These are phyloP conservation scores for Otolemur garnettii DNA, from an alignment of 2,113 vertebrate genomes.

Conservation along the genomic window DNA sequence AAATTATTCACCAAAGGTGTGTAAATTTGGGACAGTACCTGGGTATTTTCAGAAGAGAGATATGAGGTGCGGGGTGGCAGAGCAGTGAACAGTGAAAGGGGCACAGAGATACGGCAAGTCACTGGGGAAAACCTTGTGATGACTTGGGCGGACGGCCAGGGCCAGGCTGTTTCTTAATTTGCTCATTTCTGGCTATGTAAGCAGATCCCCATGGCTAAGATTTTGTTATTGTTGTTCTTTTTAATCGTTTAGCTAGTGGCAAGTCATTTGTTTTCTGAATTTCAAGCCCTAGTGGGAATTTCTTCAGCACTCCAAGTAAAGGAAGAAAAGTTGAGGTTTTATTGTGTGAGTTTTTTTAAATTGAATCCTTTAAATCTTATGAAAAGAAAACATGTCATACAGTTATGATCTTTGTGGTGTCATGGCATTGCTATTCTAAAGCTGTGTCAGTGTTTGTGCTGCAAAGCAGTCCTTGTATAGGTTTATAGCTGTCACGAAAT, in stretches of 20 bases:
- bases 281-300: slow-evolving; percentile 24
- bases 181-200: neutral
- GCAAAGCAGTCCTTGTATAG: neutral
- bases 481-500: slow-evolving; percentile 14
- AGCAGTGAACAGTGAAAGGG: neutral
- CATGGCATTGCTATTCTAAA: neutral
- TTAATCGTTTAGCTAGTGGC: neutral
- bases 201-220: neutral
- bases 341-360: neutral
- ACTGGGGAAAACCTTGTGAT: fast-evolving
- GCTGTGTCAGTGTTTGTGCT: neutral
- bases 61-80: fast-evolving
- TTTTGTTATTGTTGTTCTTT: neutral
- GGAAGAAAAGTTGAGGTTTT: neutral
- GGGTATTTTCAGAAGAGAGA: neutral
- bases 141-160: neutral
- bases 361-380: slow-evolving; percentile 61
- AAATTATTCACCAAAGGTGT: neutral
- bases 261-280: slow-evolving; percentile 39
- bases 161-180: neutral
- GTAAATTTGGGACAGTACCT: neutral
- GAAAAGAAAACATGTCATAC: slow-evolving; percentile 7
- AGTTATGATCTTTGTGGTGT: slow-evolving; percentile 13
- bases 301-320: neutral
- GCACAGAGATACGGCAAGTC: neutral